Evolutionary conservation across 1,140 invertebrate genomes (phyloP).

Genomic region (Microvelia longipes): DNA sequence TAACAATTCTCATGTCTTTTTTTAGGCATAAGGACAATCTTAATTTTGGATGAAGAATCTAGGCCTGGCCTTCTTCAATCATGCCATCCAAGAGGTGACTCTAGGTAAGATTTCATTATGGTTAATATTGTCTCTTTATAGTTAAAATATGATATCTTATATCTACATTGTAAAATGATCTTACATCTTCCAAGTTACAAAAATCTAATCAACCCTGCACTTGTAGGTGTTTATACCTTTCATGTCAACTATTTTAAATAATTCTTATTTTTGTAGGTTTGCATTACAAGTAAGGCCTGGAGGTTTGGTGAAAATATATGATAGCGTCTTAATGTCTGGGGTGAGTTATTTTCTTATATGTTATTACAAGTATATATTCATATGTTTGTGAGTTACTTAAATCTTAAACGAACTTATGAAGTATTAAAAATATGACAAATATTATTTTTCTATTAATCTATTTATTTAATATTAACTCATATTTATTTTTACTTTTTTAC

Average conservation of each 20-base stretch:
- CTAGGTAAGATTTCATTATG: constrained; percentile 46
- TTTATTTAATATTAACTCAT: no score
- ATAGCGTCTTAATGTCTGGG: constrained; percentile 72
- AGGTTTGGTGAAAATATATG: constrained; percentile 76
- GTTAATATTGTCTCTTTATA: neutral
- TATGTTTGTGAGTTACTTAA: no score
- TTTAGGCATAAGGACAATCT: constrained; percentile 55
- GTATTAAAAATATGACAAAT: no score
- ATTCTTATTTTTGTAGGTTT: constrained; percentile 53
- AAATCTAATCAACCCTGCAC: neutral
- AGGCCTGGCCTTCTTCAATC: constrained; percentile 74
- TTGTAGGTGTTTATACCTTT: no score
- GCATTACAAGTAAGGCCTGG: constrained; percentile 68
- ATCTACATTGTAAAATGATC: neutral
- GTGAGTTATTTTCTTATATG: constrained; percentile 34
- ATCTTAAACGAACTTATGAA: no score
- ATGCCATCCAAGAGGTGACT: constrained; percentile 80
- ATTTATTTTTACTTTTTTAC: no score
- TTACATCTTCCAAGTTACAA: neutral
- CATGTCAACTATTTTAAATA: no score
- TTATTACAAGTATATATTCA: neutral
- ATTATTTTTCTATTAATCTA: no score
- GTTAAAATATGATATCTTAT: constrained; percentile 1
- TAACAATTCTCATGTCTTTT: no score
- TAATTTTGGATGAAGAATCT: constrained; percentile 74